Percentiles rank a stretch among this genome's conserved stretches.
Conservation (phyloP, 2,113 vertebrate species). For the Oceanodroma tethys region DNA sequence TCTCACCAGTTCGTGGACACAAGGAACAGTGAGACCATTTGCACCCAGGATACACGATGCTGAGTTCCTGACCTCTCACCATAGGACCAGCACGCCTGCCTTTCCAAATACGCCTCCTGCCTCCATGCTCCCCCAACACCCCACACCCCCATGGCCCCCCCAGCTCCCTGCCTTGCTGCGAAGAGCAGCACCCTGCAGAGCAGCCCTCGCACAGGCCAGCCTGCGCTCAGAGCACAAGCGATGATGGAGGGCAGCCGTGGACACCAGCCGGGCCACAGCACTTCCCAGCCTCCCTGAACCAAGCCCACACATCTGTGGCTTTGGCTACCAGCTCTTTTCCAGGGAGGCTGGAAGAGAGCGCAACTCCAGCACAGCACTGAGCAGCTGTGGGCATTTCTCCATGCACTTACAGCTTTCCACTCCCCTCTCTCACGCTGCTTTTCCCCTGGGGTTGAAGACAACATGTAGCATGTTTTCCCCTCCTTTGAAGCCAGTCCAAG, state of each 20-base stretch:
- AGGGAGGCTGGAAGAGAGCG: background rate
- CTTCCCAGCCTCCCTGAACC: background rate
- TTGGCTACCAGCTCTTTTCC: background rate
- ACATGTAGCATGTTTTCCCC: background rate
- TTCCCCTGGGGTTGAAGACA: background rate
- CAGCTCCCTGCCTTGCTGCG: background rate
- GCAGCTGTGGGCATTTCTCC: background rate
- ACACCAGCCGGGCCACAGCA: background rate
- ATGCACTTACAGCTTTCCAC: background rate
- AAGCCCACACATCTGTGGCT: background rate
- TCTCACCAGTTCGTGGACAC: background rate
- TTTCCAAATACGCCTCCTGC: background rate
- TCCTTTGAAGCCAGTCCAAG: conserved; percentile 14
- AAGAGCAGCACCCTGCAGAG: background rate
- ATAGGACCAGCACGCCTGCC: background rate
- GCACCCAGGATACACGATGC: fast-evolving
- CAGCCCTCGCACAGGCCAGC: background rate
- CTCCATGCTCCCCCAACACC: too few relatives aligned
- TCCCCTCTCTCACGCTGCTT: background rate
- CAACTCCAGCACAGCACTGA: background rate
- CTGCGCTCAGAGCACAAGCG: background rate
- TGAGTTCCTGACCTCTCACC: background rate
- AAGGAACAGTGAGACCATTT: background rate
- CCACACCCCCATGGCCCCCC: fast-evolving
- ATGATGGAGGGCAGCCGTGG: fast-evolving